phyloP scores from a whole-genome alignment of 1,140 invertebrate genomes.

The Solenopsis fugax region DNA sequence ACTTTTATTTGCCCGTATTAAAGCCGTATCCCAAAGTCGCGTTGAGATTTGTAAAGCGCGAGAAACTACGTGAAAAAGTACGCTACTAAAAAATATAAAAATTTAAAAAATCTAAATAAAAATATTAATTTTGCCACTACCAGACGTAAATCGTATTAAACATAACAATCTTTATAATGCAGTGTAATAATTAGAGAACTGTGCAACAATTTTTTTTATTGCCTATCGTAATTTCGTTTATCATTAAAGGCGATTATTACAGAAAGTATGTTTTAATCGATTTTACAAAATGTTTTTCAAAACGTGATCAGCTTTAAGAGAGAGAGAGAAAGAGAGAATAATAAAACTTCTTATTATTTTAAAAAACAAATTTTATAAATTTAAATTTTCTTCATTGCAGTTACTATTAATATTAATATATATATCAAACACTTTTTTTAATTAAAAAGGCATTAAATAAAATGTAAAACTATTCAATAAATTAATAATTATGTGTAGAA shows the following conservation, averaged over 20 bases:
- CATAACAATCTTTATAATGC: not conserved
- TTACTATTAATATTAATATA: not conserved
- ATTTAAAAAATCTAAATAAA: not conserved
- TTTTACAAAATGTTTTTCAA: not conserved
- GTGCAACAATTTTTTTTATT: not conserved
- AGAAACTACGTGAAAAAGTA: slow-evolving; percentile 2
- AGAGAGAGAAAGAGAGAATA: too few relatives aligned
- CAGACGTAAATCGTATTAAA: not conserved
- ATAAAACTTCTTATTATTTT: not conserved
- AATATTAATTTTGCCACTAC: not conserved
- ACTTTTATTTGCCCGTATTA: slow-evolving; percentile 32
- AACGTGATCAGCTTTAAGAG: not conserved
- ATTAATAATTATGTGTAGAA: not conserved
- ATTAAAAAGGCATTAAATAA: not conserved
- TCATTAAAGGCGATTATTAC: not conserved
- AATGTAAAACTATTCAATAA: not conserved
- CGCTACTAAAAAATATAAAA: not conserved
- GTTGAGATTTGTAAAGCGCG: slow-evolving; percentile 11
- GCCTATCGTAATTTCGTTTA: not conserved
- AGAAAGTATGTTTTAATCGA: not conserved
- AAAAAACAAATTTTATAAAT: not conserved
- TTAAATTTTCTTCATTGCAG: not conserved
- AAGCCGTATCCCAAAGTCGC: not conserved
- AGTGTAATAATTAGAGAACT: not conserved
- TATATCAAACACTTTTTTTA: not conserved